A percentile compares a stretch with the other conserved stretches of the same genome.
Conservation (phyloP, 2,888 invertebrate genomes). For the Clunio marinus region DNA sequence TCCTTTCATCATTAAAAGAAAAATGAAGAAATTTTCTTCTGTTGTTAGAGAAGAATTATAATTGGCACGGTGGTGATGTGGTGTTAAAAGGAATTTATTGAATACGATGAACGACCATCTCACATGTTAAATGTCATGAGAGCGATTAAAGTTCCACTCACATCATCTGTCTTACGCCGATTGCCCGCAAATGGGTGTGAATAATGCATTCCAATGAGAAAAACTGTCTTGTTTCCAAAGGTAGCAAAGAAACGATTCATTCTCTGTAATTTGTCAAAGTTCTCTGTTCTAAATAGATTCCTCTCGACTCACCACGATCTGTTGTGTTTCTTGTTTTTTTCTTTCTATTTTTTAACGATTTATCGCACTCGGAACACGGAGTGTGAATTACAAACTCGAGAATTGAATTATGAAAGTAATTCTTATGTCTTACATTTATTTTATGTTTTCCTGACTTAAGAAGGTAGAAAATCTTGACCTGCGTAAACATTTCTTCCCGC, state of each 20-base stretch:
- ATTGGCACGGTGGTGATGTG: background rate
- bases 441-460: constrained; percentile 28
- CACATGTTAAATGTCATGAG: constrained; percentile 10
- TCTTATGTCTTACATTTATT: constrained; percentile 14
- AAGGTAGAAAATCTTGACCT: constrained; percentile 21
- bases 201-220: too few relatives aligned
- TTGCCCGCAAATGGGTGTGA: background rate
- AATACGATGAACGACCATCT: background rate
- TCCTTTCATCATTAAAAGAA: too few relatives aligned
- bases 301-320: constrained; percentile 9
- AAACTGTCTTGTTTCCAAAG: too few relatives aligned
- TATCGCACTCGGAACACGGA: constrained; percentile 11
- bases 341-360: constrained; percentile 17
- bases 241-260: background rate
- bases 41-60: background rate
- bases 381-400: constrained; percentile 12
- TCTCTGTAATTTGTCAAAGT: constrained; percentile 14
- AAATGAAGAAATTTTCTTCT: background rate
- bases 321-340: background rate
- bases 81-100: background rate
- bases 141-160: background rate
- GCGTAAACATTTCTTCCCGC: background rate
- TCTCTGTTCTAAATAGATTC: background rate
- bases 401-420: constrained; percentile 34
- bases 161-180: background rate